These are phyloP conservation scores for Prietella phreatophila DNA, from an alignment of 2,113 vertebrate species.

Conservation along the genomic window DNA sequence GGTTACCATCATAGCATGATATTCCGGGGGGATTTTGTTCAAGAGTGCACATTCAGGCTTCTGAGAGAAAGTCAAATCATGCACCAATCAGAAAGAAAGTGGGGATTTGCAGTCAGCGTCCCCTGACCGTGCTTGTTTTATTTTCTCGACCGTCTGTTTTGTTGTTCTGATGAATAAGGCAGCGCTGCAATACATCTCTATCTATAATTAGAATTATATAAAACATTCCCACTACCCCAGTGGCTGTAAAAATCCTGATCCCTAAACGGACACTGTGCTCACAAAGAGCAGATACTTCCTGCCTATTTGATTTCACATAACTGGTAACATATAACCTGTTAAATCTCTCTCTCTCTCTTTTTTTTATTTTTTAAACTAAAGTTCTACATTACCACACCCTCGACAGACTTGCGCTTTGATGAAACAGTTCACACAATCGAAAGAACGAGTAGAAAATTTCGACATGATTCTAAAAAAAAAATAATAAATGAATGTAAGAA, in stretches of 20 bases:
- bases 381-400: conserved; percentile 7
- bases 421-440: conserved; percentile 56
- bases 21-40: conserved; percentile 8
- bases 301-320: conserved; percentile 1
- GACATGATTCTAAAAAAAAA: conserved; percentile 49
- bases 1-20: not conserved
- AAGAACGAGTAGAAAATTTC: conserved; percentile 66
- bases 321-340: not conserved
- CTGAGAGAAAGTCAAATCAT: not conserved
- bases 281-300: conserved; percentile 5
- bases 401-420: conserved; percentile 42
- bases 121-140: not conserved
- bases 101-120: not conserved
- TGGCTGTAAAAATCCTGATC: conserved; percentile 36
- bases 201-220: conserved; percentile 28
- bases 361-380: not conserved
- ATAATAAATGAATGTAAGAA: conserved; percentile 47
- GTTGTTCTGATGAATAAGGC: conserved; percentile 46
- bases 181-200: conserved; percentile 41
- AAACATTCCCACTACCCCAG: conserved; percentile 26
- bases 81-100: not conserved
- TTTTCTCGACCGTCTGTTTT: not conserved
- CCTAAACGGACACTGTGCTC: conserved; percentile 9
- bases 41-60: conserved; percentile 36
- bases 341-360: not conserved